A percentile compares a stretch with the other conserved stretches of the same genome.
phyloP scores from a whole-genome alignment of 1,140 invertebrate species.

The Amyelois transitella region DNA sequence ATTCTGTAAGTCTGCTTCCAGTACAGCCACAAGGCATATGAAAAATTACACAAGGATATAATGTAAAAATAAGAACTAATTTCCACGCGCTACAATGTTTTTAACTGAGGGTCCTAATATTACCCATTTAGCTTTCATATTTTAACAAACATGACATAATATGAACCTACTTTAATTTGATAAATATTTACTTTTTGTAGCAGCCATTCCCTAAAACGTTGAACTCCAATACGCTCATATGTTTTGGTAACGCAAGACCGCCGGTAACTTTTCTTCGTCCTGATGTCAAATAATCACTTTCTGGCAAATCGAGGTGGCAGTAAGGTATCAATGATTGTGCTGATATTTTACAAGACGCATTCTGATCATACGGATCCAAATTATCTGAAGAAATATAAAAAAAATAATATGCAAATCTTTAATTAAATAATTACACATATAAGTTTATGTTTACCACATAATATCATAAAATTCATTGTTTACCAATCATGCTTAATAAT shows the following conservation, averaged over 20 bases:
- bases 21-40: too few species aligned
- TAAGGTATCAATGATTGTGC: constrained; percentile 72
- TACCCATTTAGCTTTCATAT: too few species aligned
- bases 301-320: constrained; percentile 73
- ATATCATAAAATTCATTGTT: not conserved
- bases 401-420: too few species aligned
- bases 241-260: constrained; percentile 42
- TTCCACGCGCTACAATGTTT: too few species aligned
- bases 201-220: constrained; percentile 70
- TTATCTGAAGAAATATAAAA: constrained; percentile 42
- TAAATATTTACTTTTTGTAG: constrained; percentile 53
- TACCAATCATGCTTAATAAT: constrained; percentile 57
- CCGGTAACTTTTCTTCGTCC: constrained; percentile 54
- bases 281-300: constrained; percentile 71
- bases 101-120: too few species aligned
- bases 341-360: constrained; percentile 46
- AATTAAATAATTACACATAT: too few species aligned
- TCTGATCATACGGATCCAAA: constrained; percentile 56
- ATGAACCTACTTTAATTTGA: not conserved
- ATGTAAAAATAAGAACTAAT: too few species aligned
- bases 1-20: too few species aligned
- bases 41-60: too few species aligned
- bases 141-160: too few species aligned
- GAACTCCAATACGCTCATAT: constrained; percentile 70
- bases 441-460: not conserved